A percentile compares a stretch with the other conserved stretches of the same genome.
Evolutionary conservation across 2,797 vertebrate genomes (phyloP).

Genomic region (Hemitrygon akajei): DNA sequence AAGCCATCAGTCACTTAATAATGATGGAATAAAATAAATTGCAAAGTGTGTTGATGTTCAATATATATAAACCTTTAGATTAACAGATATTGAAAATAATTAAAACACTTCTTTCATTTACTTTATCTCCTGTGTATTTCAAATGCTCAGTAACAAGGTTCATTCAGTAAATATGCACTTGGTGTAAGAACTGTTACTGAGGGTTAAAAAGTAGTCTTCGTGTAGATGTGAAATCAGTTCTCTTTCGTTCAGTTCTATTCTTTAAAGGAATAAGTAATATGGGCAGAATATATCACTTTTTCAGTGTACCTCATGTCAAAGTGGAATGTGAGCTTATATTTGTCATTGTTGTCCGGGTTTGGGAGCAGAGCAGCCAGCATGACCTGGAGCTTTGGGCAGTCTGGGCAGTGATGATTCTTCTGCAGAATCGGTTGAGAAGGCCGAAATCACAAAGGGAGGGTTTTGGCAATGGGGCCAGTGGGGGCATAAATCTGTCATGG

Average conservation of each 20-base stretch:
- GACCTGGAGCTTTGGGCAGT: too few relatives aligned
- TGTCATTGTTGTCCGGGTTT: not conserved
- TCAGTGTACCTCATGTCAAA: not conserved
- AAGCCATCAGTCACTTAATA: not conserved
- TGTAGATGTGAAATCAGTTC: not conserved
- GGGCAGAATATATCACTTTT: not conserved
- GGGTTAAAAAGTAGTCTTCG: not conserved
- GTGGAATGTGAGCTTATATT: too few relatives aligned
- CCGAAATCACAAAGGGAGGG: too few relatives aligned
- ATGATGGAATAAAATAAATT: not conserved
- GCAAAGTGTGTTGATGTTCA: not conserved
- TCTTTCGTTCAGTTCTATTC: not conserved
- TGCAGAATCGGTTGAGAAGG: not conserved
- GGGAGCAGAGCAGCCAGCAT: not conserved
- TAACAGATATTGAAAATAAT: not conserved
- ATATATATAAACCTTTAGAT: not conserved
- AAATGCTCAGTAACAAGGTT: not conserved
- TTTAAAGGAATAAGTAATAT: not conserved
- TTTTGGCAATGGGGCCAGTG: too few relatives aligned
- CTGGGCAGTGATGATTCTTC: too few relatives aligned
- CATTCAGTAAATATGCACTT: not conserved
- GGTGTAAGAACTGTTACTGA: not conserved
- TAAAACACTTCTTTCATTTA: not conserved
- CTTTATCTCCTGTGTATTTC: not conserved
- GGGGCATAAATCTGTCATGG: too few relatives aligned